A percentile compares a stretch with the other conserved stretches of the same genome.
Evolutionary conservation across 2,113 vertebrate genomes (phyloP).

Genomic region (Tyto alba): DNA sequence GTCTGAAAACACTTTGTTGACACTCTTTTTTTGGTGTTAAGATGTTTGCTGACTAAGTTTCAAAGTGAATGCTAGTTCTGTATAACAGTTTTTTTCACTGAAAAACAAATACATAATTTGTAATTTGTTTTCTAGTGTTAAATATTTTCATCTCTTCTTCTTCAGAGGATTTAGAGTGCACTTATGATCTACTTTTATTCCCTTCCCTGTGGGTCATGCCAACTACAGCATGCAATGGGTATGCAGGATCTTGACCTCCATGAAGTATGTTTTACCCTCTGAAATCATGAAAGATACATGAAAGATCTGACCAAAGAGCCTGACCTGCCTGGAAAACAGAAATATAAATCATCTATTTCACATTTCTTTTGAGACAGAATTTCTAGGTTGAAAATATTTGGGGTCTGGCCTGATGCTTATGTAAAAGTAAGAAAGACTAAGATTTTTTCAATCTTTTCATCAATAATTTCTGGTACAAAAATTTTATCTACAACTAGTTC

Average conservation of each 20-base stretch:
- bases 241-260: background rate
- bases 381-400: background rate
- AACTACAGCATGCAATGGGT: background rate
- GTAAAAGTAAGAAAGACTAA: background rate
- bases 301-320: background rate
- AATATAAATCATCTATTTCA: background rate
- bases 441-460: background rate
- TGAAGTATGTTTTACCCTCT: background rate
- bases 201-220: rapidly evolving
- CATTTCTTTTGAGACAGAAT: background rate
- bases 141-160: background rate
- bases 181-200: background rate
- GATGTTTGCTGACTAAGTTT: background rate
- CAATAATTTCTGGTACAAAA: background rate
- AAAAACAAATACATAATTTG: background rate
- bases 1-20: background rate
- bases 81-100: background rate
- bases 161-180: background rate
- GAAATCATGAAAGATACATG: background rate
- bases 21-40: background rate
- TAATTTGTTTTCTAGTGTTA: background rate
- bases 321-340: background rate
- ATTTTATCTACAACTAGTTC: background rate
- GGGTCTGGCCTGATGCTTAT: background rate
- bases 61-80: background rate